phyloP scores from a whole-genome alignment of 2,113 vertebrate species.

The Cairina moschata region DNA sequence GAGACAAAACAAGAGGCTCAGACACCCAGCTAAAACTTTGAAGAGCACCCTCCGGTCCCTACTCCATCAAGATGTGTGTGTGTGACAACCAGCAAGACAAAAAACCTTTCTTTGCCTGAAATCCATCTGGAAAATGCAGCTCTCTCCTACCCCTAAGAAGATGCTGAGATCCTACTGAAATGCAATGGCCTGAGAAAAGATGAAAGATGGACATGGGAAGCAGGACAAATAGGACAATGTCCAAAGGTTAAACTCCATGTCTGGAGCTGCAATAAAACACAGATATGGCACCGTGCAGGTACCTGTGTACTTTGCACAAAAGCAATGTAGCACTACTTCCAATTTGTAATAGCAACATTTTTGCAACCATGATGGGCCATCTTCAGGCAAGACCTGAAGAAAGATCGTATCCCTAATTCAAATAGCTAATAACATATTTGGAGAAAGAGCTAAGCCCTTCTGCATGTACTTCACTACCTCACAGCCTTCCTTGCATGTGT shows the following conservation, averaged over 20 bases:
- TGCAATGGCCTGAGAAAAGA: background rate
- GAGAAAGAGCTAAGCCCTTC: slow-evolving; percentile 9
- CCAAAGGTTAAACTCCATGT: background rate
- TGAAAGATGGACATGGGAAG: background rate
- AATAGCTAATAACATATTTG: background rate
- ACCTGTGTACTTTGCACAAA: background rate
- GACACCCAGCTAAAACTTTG: background rate
- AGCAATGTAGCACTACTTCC: background rate
- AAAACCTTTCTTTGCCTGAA: background rate
- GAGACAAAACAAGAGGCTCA: background rate
- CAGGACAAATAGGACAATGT: background rate
- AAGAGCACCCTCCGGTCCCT: background rate
- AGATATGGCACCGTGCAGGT: background rate
- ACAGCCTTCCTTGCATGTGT: slow-evolving; percentile 12
- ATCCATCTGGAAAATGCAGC: background rate
- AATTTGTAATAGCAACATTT: background rate
- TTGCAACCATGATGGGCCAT: background rate
- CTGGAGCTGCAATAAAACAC: background rate
- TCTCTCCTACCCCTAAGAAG: background rate
- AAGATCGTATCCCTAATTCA: background rate
- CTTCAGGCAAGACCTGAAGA: slow-evolving; percentile 3
- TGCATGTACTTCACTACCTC: background rate
- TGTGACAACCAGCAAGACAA: background rate
- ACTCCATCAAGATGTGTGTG: background rate
- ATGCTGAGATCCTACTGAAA: background rate